Evolutionary conservation across 2,113 vertebrate species (phyloP).

Genomic region (Regulus satrapa): DNA sequence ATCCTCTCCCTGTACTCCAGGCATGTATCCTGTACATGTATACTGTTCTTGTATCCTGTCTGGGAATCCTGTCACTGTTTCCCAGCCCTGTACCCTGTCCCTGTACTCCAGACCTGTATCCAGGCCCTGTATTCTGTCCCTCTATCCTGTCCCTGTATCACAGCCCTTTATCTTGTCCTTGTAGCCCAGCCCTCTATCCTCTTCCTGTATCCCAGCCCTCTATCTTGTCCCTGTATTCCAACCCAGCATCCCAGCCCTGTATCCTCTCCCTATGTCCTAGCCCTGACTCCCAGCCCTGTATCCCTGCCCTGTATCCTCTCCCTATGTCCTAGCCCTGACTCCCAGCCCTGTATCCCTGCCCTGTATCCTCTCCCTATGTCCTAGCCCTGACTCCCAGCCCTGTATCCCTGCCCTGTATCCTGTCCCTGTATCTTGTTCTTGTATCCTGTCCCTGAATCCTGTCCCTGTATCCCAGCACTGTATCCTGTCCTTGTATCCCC

Average conservation of each 20-base stretch:
- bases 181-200: fast-evolving
- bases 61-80: background rate
- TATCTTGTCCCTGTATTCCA: fast-evolving
- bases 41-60: background rate
- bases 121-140: fast-evolving
- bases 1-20: fast-evolving
- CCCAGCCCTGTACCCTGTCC: fast-evolving
- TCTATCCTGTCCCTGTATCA: background rate
- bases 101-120: background rate
- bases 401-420: fast-evolving
- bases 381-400: background rate
- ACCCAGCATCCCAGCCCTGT: fast-evolving
- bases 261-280: fast-evolving
- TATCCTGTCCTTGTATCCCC: fast-evolving
- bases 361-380: background rate
- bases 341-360: fast-evolving
- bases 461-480: fast-evolving
- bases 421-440: background rate
- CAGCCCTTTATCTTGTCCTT: no score
- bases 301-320: fast-evolving
- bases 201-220: fast-evolving
- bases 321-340: no score
- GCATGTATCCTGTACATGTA: no score
- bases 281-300: fast-evolving
- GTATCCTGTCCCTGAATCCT: no score